Evolutionary conservation across 2,888 invertebrate species (phyloP), one percentile per base, ranked within the genome.

Genomic region (Calameuta filiformis): DNA sequence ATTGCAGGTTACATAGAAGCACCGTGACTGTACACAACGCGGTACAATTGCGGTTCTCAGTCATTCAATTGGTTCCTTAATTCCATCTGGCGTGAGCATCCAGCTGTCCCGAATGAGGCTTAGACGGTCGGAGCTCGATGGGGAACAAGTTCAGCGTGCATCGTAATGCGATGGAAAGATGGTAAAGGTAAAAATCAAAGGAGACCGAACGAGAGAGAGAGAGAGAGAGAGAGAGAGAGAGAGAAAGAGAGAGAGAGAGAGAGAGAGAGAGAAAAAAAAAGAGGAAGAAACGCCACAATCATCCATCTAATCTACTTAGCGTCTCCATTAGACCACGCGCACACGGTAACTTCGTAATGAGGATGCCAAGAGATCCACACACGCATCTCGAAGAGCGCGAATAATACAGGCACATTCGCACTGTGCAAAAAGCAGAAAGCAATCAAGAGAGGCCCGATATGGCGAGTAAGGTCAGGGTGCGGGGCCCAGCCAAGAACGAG

Each of bases 401-500:
- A 81, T 82, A 83, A 81, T 78, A 77, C 75, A 31, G 68, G 71
- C 79, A 77, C 77, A 73, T 80, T 83, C 81, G 79, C 81, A 82
- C 84, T 76, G 85, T 85, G 89, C 74, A 89, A 88, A 88, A 89
- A 83, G 85, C 84, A 85, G 86, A 86, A 89, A 87, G 89, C 87
- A 89, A 89, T 89, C 89, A 88, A 85, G 87, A 85, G 85, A 83
- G 84, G 83, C 86, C 87, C 86, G 86, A 90, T 89, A 89, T 88
- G 87, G 84, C 85, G 85, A 85, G 88, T 89, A 89, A 89, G 90
- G 90, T 90, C 90, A 90, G 90, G 89, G 89, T 83, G 82, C 80
- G 87, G 86, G 86, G 82, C 82, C 82, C 84, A 83, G 86, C 87
- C 85, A 84, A 86, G 86, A 86, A 84, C 86, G 83, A 85, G 88